Percentiles rank a stretch among this genome's conserved stretches.
These are phyloP conservation scores for Apostichopus californicus DNA, from an alignment of 35 echinoderm and acorn worm genomes.

Conservation along the genomic window DNA sequence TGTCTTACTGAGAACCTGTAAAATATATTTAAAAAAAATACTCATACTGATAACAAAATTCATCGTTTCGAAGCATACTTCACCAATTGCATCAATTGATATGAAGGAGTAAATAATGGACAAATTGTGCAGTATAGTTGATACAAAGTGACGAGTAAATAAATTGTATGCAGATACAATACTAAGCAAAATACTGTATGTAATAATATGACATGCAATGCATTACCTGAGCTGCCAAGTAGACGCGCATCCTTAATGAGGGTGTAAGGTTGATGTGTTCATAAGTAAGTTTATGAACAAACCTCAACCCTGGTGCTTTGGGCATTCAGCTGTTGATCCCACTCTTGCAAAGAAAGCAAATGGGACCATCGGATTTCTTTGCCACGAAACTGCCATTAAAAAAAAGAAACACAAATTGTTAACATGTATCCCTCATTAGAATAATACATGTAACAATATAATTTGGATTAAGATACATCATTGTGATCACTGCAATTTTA, in stretches of 20 bases:
- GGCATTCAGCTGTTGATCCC: background rate
- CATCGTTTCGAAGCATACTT: too few relatives aligned
- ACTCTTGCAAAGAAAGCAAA: constrained; percentile 22
- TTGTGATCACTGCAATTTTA: background rate
- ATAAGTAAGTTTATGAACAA: constrained; percentile 41
- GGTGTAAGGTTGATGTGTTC: constrained; percentile 54
- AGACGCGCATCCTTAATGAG: constrained; percentile 53
- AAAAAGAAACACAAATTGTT: background rate
- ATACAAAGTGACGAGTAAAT: too few relatives aligned
- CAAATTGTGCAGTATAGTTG: too few relatives aligned
- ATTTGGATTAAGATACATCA: background rate
- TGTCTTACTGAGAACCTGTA: background rate
- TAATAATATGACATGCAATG: background rate
- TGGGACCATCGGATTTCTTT: constrained; percentile 57
- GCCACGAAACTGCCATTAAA: constrained; percentile 10
- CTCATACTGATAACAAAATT: too few relatives aligned
- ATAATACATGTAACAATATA: background rate
- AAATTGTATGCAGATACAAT: background rate
- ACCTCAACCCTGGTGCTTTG: constrained; percentile 1
- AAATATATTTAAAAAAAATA: too few relatives aligned
- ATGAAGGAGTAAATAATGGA: too few relatives aligned
- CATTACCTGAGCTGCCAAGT: constrained; percentile 59
- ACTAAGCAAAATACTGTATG: background rate
- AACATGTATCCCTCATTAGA: background rate
- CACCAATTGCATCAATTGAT: too few relatives aligned